These are phyloP conservation scores for Galeruca laticollis DNA, from an alignment of 2,888 invertebrate genomes.

Conservation along the genomic window DNA sequence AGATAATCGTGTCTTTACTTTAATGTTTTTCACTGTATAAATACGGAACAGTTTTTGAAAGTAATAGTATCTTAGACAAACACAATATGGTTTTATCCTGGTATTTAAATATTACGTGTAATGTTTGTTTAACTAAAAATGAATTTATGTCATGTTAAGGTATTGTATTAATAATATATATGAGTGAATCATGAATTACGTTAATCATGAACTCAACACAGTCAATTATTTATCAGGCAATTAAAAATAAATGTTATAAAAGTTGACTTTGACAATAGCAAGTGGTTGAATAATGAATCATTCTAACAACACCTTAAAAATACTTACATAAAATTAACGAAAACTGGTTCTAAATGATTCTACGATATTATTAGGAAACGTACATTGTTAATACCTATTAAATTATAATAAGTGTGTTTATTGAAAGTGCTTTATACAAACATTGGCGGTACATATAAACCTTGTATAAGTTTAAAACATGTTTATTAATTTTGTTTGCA, in stretches of 20 bases:
- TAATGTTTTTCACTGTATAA: no score
- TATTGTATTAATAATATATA: neutral
- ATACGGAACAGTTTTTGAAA: no score
- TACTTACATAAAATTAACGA: neutral
- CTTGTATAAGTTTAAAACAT: neutral
- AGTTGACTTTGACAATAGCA: slow-evolving; percentile 4
- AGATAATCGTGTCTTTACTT: no score
- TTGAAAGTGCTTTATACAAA: neutral
- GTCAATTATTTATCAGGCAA: neutral
- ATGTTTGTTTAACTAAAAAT: slow-evolving; percentile 1
- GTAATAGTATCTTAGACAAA: no score
- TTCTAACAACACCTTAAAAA: neutral
- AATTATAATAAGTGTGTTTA: neutral
- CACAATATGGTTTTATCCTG: no score
- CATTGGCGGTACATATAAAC: neutral
- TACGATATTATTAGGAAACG: neutral
- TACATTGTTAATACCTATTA: no score
- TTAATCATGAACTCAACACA: neutral
- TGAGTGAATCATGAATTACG: neutral
- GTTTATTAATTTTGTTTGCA: neutral
- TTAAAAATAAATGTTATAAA: slow-evolving; percentile 4
- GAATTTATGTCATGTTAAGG: neutral
- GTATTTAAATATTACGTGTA: no score
- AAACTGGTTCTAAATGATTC: neutral
- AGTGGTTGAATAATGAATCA: neutral